Evolutionary conservation across 2,888 invertebrate genomes (phyloP).

Genomic region (Fragum whitleyi): DNA sequence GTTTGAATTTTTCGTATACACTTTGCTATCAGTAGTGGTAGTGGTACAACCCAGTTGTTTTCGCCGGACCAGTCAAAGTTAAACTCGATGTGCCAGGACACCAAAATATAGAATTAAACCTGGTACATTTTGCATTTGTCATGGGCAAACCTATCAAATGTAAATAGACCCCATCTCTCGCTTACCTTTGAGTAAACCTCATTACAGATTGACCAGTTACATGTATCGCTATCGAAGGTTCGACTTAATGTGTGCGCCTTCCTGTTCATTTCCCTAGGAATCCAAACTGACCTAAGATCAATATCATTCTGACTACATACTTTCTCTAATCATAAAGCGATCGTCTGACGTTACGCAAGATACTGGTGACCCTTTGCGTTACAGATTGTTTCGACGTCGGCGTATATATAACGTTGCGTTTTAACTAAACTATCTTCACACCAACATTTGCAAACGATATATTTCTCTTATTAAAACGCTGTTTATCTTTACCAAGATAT

Average conservation of each 20-base stretch:
- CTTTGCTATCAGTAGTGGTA: slow-evolving; percentile 17
- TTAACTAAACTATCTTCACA: too few species aligned
- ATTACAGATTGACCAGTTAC: slow-evolving; percentile 58
- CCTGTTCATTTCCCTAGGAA: slow-evolving; percentile 48
- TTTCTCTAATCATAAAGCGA: slow-evolving; percentile 39
- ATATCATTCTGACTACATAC: slow-evolving; percentile 40
- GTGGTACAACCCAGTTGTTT: slow-evolving; percentile 33
- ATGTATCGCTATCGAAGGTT: slow-evolving; percentile 52
- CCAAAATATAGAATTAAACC: slow-evolving; percentile 32
- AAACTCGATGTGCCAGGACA: slow-evolving; percentile 26
- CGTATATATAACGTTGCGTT: neutral
- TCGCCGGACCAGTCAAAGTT: neutral
- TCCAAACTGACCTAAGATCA: slow-evolving; percentile 44
- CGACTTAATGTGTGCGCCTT: slow-evolving; percentile 51
- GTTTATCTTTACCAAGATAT: too few species aligned
- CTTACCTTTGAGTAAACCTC: slow-evolving; percentile 42
- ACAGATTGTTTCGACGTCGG: too few species aligned
- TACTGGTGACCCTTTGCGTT: too few species aligned
- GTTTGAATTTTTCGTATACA: neutral
- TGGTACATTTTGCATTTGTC: slow-evolving; percentile 30
- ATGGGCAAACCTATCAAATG: slow-evolving; percentile 40
- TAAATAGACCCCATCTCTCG: slow-evolving; percentile 47
- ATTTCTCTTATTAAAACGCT: too few species aligned
- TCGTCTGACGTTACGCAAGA: too few species aligned
- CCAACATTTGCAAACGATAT: too few species aligned